Base-by-base conservation (phyloP, 2,888 invertebrate genomes). In the Sinodicranocentrus sp. region DNA sequence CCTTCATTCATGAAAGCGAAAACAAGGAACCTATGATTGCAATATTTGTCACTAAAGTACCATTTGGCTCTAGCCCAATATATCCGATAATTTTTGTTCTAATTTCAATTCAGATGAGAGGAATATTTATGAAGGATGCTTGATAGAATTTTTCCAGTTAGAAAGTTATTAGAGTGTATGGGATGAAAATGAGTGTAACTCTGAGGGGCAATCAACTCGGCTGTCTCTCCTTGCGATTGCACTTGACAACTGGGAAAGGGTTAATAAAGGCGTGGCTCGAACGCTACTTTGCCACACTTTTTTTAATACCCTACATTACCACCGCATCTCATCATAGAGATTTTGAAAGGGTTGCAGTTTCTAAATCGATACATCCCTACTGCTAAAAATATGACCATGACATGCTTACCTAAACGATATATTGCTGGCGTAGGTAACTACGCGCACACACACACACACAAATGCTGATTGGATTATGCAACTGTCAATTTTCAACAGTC, bases 211-310 rank as follows among this genome's bases (percentile, higher is more conserved):
- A 3, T 33, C 33, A 33, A 33, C 33, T 33, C 3, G 5, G 3
- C 3, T 10, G 3, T 10, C 33, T 33, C 33, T 33, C 33, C 33
- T 33, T 33, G 33, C 33, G 10, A 33, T 10, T 33, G 33, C 33
- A 33, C 33, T 33, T 33, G 33, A 33, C 10, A 33, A 33, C 5
- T 63, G 1, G 63, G 63, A 63, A 63, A 17, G 63, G 63, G 63
- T 63, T 63, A 63, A 63, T 26, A n/a, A 28, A 63, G 63, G 63
- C 63, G 63, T 63, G 63, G 63, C 63, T 15, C 48, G 8, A 10
- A 17, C 5, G 10, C 33, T 6, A 6, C 33, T 33, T 33, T 33
- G 33, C 33, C 33, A 33, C 33, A 33, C 10, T 33, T 33, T 33
- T 33, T 33, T 33, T 33, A 33, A 33, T 33, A 33, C 33, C 33